phyloP scores from a whole-genome alignment of 1,140 invertebrate genomes.

The Cyclargus thomasi region DNA sequence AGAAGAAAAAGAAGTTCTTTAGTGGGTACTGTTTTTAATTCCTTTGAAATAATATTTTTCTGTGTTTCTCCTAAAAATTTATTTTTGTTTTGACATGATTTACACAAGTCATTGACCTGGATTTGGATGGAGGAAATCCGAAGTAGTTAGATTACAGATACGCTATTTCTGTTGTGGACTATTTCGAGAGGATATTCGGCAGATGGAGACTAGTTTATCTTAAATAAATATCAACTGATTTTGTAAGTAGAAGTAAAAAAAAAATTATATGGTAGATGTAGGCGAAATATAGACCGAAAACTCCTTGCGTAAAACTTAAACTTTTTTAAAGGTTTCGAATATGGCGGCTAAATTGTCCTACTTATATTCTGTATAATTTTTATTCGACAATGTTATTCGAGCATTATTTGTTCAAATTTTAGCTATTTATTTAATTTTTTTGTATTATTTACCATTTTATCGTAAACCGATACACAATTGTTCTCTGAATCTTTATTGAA shows the following conservation, averaged over 20 bases:
- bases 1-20: too few relatives aligned
- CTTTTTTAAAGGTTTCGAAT: too few relatives aligned
- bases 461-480: background rate
- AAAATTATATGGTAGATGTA: too few relatives aligned
- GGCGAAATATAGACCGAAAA: background rate
- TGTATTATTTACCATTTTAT: background rate
- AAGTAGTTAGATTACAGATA: background rate
- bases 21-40: too few relatives aligned
- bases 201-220: background rate
- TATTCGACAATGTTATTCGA: too few relatives aligned
- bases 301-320: too few relatives aligned
- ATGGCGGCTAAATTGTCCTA: too few relatives aligned
- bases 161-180: background rate
- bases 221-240: background rate
- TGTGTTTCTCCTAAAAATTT: background rate
- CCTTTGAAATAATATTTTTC: too few relatives aligned
- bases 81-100: slow-evolving; percentile 6
- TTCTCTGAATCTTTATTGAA: background rate
- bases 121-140: background rate
- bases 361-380: too few relatives aligned
- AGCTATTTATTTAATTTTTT: background rate
- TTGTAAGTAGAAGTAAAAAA: background rate
- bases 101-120: background rate
- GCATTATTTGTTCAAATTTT: too few relatives aligned
- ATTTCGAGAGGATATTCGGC: background rate